Evolutionary conservation across 2,797 vertebrate genomes (phyloP), one percentile per base, ranked within the genome.

Genomic region (Pipistrellus pygmaeus): DNA sequence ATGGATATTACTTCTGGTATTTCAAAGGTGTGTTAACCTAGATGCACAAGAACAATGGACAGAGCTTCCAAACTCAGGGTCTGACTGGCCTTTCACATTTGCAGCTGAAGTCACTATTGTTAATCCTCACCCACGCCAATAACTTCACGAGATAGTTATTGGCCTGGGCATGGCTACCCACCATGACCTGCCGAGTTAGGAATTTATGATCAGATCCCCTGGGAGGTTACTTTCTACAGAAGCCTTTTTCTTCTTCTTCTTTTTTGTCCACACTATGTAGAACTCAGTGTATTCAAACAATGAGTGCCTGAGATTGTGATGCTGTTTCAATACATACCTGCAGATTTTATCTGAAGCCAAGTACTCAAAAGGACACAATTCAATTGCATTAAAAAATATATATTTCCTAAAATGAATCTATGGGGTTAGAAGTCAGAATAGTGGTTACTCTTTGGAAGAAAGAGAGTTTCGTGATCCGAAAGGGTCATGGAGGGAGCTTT

Each of bases 381-480:
- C 11, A 62, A 6, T 41, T 87, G 13, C 35, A 41, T 55, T 44
- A 81, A 85, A 88, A 46, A 8, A 9, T 69, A 35, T 90, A 35
- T 90, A 25, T 62, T 78, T 91, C 20, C 71, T 75, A 92, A 78
- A 86, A 90, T 82, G 41, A 90, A 83, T n/a, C 46, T 46, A 18
- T 46, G 44, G 48, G 25, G 6, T 69, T 92, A 69, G 71, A 84
- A 89, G 64, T 78, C 35, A 78, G 72, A 93, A 72, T n/a, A 69
- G n/a, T 46, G 6, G 18, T 73, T 81, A 46, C n/a, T 25, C 27
- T 57, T 75, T 25, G n/a, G 8, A 21, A 9, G 76, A 13, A 83
- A 57, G 5, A 46, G 46, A 53, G 27, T 73, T 41, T 64, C 62
- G 51, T 10, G 20, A 32, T 23, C 32, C 0, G 0, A 64, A 92